Evolutionary conservation across 2,888 invertebrate species (phyloP), one percentile per base, ranked within the genome.

Genomic region (Scaeva pyrastri): DNA sequence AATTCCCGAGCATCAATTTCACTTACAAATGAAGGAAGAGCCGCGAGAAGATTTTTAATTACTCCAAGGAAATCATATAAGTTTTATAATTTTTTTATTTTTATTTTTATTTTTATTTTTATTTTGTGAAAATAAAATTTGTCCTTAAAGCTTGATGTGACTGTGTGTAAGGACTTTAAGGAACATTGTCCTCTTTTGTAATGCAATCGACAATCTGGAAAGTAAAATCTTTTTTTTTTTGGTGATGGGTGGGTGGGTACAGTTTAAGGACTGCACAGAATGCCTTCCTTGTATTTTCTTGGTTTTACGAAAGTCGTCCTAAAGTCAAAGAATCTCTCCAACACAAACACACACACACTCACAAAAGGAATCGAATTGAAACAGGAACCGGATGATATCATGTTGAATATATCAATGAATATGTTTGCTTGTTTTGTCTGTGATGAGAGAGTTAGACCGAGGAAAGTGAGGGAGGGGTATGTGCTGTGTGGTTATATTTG

Each of bases 1-100:
- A 60, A 83, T 68, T 62, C 75, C 75, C 58, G 58, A 72, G 66
- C 82, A 86, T 86, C 74, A 74, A 82, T 86, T 74, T 82, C 50
- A 74, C 41, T 81, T 85, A 78, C 19, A 76, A 72, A 77, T 56
- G 68, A 70, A 62, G 36, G 39, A 6, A 58, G 56, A 60, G 26
- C 36, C 41, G 23, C n/a, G 26, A 62, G 62, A 26, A 16, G 7
- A 55, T 81, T 70, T 70, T 41, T 81, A 81, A 85, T 85, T 81
- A 73, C 76, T 64, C 55, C 52, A 55, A 21, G 43, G 10, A 41
- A 41, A 14, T n/a, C 50, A 66, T 48, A 48, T 66, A 66, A 66
- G 66, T 31, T 48, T 41, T 12, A 21, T 36, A 43, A 12, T 16
- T 48, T 7, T 21, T 56, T n/a, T n/a, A n/a, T n/a, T n/a, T n/a